These are phyloP conservation scores for Drosophila kohkoa DNA, from an alignment of 1,140 invertebrate species.

Conservation along the genomic window DNA sequence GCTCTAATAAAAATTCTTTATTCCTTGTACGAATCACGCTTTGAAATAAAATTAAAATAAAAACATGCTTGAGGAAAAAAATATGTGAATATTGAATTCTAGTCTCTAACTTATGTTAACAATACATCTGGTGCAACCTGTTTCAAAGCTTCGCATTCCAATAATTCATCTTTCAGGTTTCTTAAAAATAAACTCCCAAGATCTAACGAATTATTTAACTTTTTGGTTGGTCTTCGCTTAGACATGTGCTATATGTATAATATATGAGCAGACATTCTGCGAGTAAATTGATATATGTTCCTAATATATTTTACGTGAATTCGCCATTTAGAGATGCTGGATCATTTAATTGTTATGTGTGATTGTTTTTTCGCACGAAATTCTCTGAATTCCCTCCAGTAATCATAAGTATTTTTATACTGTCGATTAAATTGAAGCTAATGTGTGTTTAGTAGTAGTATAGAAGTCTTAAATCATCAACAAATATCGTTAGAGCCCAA, in stretches of 20 bases:
- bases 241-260: conserved; percentile 4
- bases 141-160: conserved; percentile 34
- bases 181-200: conserved; percentile 55
- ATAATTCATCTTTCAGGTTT: conserved; percentile 46
- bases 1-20: too few species aligned
- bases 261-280: not conserved
- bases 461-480: conserved; percentile 39
- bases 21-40: not conserved
- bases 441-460: conserved; percentile 19
- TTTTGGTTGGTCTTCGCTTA: not conserved
- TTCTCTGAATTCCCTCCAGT: conserved; percentile 44
- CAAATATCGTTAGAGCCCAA: conserved; percentile 13
- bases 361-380: conserved; percentile 40
- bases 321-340: conserved; percentile 34
- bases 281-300: not conserved
- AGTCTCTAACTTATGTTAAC: conserved; percentile 28
- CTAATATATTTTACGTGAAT: not conserved
- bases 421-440: conserved; percentile 60
- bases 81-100: conserved; percentile 12
- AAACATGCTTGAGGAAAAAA: not conserved
- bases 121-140: conserved; percentile 50
- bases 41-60: not conserved
- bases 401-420: conserved; percentile 33
- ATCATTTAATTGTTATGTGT: conserved; percentile 63
- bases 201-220: conserved; percentile 17